Evolutionary conservation across 92 coral and sea anemone species (phyloP).

Genomic region (Bergia sp.): DNA sequence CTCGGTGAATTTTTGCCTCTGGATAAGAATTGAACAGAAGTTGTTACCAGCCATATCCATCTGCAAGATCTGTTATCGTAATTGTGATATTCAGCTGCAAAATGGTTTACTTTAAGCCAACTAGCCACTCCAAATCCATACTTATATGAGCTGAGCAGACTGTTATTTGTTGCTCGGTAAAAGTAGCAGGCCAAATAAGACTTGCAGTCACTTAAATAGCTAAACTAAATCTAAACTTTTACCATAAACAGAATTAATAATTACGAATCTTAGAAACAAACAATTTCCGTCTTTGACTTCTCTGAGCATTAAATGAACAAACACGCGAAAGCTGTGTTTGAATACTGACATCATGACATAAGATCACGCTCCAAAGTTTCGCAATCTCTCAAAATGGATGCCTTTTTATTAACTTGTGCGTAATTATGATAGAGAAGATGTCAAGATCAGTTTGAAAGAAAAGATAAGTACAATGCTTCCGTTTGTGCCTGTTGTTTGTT

Average conservation of each 20-base stretch:
- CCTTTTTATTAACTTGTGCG: too few species aligned
- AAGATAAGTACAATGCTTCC: neutral
- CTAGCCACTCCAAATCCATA: neutral
- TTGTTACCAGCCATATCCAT: slow-evolving; percentile 8
- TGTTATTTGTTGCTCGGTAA: neutral
- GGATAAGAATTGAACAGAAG: slow-evolving; percentile 31
- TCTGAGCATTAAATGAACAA: too few species aligned
- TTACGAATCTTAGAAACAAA: too few species aligned
- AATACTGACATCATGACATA: too few species aligned
- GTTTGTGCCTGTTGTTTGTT: neutral
- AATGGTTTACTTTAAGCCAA: neutral
- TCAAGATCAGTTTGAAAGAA: neutral
- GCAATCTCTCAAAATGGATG: too few species aligned
- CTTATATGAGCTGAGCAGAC: neutral
- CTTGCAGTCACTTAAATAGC: neutral
- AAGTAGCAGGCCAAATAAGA: neutral
- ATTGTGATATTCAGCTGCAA: neutral
- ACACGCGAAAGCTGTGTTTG: too few species aligned
- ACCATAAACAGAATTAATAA: neutral
- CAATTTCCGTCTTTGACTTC: too few species aligned
- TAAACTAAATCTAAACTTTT: too few species aligned
- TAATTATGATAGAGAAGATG: neutral
- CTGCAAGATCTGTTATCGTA: neutral
- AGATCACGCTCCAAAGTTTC: too few species aligned
- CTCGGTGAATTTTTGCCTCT: slow-evolving; percentile 28